Base-by-base conservation (phyloP, 2,797 vertebrate genomes). In the Meda fulgida region DNA sequence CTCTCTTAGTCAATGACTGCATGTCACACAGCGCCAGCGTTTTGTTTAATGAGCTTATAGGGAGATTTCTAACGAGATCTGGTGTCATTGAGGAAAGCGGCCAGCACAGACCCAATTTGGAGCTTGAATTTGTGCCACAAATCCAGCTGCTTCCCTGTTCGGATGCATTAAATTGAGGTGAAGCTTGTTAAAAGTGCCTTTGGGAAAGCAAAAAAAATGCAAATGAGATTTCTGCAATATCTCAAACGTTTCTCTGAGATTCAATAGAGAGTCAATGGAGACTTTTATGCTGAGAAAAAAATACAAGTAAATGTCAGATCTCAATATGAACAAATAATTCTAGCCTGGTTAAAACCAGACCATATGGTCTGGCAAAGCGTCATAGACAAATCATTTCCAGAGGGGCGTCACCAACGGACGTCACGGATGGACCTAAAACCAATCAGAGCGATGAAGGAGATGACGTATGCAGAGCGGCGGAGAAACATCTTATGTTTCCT, bases 1-100 rank as follows among this genome's bases (percentile, higher is more conserved):
- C 65, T 70, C 48, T 58, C 83, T 60, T 34, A 67, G 51, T 77
- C 51, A 58, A 36, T 58, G 63, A 70, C 26, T 67, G 73, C 19
- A n/a, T 70, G 65, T 70, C 75, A 58, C 65, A 66, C 82, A 38
- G 75, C 5, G 21, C 38, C 9, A 9, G 29, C 18, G 34, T 84
- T 84, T 84, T 58, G 75, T 78, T 84, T 79, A 84, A 84, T 80
- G 83, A 84, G 83, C 67, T 84, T 78, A 84, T 31, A 36, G 38
- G 38, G 67, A 84, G 67, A 84, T 84, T 72, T 58, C 83, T 79
- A 79, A 78, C 21, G 38, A 71, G 76, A 84, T 84, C 66, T 40
- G 51, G 65, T 26, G 63, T 40, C 75, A 36, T 10, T 83, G 81
- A 84, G 83, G 8, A 60, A 34, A 58, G 19, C 19, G 9, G 72